Evolutionary conservation across 2,113 vertebrate genomes (phyloP), one percentile per base, ranked within the genome.

Genomic region (Rhodinocichla rosea): DNA sequence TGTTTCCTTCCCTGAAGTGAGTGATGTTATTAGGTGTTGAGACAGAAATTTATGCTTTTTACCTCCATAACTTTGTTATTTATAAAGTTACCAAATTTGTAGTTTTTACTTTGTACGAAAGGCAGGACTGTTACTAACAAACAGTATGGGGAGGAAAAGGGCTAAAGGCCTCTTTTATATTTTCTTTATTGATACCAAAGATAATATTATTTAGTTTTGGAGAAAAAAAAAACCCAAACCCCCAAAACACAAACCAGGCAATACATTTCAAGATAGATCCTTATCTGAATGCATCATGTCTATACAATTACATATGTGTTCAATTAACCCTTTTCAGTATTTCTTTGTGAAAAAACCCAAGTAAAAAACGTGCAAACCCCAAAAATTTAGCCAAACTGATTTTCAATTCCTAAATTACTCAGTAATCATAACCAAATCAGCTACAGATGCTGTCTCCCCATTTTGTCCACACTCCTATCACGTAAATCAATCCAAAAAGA

Each of bases 381-480:
- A 84, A 96, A 82, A 81, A 59, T 84, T 50, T 65, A 86, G 70
- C 53, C 56, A 93, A 96, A 96, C 35, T 89, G 73, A 76, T 78
- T 63, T 94, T 78, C 78, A 96, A 26, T 78, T 92, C 73, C 73
- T 89, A 86, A 94, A 26, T 92, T 92, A 89, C 83, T 93, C 52
- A 89, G 68, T 93, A 94, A 97, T 90, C 85, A 71, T 59, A 91
- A 96, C 74, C 74, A 97, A 96, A 97, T 95, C 91, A 94, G 81
- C 63, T 91, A 83, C 89, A 98, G 90, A 96, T 96, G 92, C 85
- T 89, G 49, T 65, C n/a, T 10, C 2, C 56, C 40, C n/a, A 68
- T 97, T 97, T 85, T 92, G 32, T 87, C 16, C 19, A 80, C 83
- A 83, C 78, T 94, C 62, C 57, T 82, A 81, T 71, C 24, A 90